Conservation (phyloP, 2,888 invertebrate species). For the Ichneumoninae sp. region DNA sequence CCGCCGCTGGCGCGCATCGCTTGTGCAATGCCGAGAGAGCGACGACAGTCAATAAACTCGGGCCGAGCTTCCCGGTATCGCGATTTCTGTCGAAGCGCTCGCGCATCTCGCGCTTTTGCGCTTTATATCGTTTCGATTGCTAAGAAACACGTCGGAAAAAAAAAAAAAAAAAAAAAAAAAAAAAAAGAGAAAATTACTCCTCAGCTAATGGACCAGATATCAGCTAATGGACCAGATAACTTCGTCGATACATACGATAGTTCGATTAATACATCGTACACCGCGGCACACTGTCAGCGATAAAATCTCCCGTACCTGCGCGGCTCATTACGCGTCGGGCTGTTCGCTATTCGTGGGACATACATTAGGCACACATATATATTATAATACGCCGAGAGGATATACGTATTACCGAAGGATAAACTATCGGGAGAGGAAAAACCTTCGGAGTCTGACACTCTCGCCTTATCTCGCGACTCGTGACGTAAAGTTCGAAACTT, state of each 20-base stretch:
- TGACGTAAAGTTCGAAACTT: conserved; percentile 67
- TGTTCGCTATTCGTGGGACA: neutral
- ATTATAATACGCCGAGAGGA: conserved; percentile 39
- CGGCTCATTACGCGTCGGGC: conserved; percentile 29
- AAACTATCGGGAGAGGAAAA: conserved; percentile 63
- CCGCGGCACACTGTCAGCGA: conserved; percentile 20
- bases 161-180: neutral
- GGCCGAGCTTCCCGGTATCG: neutral
- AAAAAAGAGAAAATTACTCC: neutral
- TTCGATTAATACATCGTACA: conserved; percentile 6
- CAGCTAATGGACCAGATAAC: conserved; percentile 35
- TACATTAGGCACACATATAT: neutral
- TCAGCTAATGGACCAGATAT: no score
- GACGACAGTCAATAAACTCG: conserved; percentile 36
- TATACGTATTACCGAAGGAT: conserved; percentile 45
- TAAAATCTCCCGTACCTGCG: conserved; percentile 45
- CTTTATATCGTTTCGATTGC: neutral
- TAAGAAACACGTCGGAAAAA: neutral
- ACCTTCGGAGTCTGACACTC: conserved; percentile 51
- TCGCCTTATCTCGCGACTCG: conserved; percentile 60
- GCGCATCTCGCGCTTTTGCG: neutral
- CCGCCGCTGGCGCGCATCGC: conserved; percentile 22
- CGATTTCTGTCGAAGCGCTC: neutral
- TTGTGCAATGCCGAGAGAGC: neutral
- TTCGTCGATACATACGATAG: neutral